Percentiles rank a stretch among this genome's conserved stretches.
Conservation (phyloP, 2,888 invertebrate species). For the Parelbella ahira region DNA sequence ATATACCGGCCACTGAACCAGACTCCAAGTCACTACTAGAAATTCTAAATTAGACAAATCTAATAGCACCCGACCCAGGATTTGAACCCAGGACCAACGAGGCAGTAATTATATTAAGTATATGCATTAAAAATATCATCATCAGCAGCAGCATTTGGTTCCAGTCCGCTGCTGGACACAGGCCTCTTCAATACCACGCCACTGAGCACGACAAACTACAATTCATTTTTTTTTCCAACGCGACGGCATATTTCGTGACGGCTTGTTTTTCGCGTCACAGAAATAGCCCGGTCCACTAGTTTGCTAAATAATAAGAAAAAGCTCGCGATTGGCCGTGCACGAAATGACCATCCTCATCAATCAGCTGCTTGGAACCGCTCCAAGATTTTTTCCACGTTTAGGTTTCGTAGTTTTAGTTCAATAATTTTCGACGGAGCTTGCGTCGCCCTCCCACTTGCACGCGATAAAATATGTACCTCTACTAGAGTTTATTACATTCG, state of each 20-base stretch:
- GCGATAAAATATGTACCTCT: constrained; percentile 32
- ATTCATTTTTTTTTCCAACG: constrained; percentile 43
- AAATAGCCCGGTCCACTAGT: constrained; percentile 77
- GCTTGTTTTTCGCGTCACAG: constrained; percentile 74
- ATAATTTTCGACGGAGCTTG: constrained; percentile 66
- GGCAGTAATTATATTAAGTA: too few relatives aligned
- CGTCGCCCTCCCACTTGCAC: constrained; percentile 46
- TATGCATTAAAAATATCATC: too few relatives aligned
- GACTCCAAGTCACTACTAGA: too few relatives aligned
- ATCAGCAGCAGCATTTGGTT: too few relatives aligned
- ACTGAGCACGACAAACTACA: too few relatives aligned
- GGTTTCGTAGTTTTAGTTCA: constrained; percentile 73
- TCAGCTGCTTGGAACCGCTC: constrained; percentile 77
- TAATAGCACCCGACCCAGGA: too few relatives aligned
- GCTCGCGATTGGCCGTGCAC: constrained; percentile 79
- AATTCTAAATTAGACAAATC: too few relatives aligned
- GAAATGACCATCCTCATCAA: constrained; percentile 81
- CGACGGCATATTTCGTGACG: constrained; percentile 61
- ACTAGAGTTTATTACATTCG: background rate
- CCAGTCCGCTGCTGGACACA: too few relatives aligned
- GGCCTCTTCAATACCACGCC: too few relatives aligned
- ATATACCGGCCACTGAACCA: too few relatives aligned
- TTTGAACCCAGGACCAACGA: too few relatives aligned
- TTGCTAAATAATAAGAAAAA: constrained; percentile 80
- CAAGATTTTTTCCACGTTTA: constrained; percentile 80